A percentile compares a stretch with the other conserved stretches of the same genome.
phyloP scores from a whole-genome alignment of 1,140 invertebrate species.

The Heterodera schachtii region DNA sequence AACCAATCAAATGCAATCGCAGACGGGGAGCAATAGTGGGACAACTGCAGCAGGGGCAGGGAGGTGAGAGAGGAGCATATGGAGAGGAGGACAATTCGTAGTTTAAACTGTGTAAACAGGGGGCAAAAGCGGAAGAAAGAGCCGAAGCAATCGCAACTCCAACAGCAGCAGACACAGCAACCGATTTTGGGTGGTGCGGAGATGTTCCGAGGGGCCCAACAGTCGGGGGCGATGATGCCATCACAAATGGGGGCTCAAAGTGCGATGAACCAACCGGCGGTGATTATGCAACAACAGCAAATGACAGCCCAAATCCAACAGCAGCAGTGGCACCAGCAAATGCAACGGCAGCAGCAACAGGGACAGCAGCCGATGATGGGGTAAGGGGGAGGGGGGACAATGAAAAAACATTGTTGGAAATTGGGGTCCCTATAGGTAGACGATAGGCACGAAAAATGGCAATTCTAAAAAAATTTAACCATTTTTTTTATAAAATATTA shows the following conservation, averaged over 20 bases:
- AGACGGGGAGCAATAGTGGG: not conserved
- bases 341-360: not conserved
- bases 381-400: not conserved
- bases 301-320: not conserved
- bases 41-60: constrained; percentile 15
- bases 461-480: too few relatives aligned
- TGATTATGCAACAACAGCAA: constrained; percentile 21
- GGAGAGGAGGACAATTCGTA: too few relatives aligned
- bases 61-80: not conserved
- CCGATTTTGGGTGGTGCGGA: constrained; percentile 13
- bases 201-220: not conserved
- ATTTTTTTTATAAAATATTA: too few relatives aligned
- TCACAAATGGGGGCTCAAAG: constrained; percentile 7
- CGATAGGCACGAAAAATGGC: too few relatives aligned
- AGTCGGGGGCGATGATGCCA: constrained; percentile 3
- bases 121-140: constrained; percentile 36
- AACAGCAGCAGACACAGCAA: not conserved
- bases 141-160: constrained; percentile 9
- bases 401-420: too few relatives aligned
- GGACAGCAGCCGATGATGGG: not conserved
- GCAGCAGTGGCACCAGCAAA: constrained; percentile 6
- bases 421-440: too few relatives aligned
- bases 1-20: constrained; percentile 19
- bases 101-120: not conserved
- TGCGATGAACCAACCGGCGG: constrained; percentile 6